Percentiles rank a stretch among this genome's conserved stretches.
Evolutionary conservation across 1,140 invertebrate species (phyloP).

Genomic region (Kradibia gibbosae): DNA sequence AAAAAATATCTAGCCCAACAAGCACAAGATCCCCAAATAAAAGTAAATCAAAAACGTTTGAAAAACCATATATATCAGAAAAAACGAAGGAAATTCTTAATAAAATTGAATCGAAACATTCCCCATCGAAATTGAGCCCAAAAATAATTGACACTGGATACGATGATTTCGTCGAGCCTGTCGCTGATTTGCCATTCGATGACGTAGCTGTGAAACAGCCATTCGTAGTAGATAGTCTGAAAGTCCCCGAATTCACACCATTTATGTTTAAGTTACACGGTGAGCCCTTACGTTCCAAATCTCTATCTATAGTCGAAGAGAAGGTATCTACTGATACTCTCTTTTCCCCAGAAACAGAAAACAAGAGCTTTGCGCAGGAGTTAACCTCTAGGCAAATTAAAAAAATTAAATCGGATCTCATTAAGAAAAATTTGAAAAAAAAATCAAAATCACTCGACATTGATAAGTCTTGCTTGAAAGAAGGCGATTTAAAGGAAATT

Average conservation of each 20-base stretch:
- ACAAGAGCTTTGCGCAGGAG: slow-evolving; percentile 68
- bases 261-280: slow-evolving; percentile 68
- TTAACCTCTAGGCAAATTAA: slow-evolving; percentile 67
- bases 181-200: slow-evolving; percentile 70
- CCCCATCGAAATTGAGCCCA: slow-evolving; percentile 62
- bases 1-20: slow-evolving; percentile 21
- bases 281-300: slow-evolving; percentile 68
- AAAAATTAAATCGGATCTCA: slow-evolving; percentile 61
- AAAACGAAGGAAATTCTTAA: slow-evolving; percentile 70
- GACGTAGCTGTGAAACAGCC: slow-evolving; percentile 69
- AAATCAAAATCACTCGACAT: slow-evolving; percentile 71
- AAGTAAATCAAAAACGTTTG: slow-evolving; percentile 56
- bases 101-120: slow-evolving; percentile 68
- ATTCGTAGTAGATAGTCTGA: slow-evolving; percentile 69
- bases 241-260: slow-evolving; percentile 70
- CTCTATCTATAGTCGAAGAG: slow-evolving; percentile 69
- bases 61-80: slow-evolving; percentile 70
- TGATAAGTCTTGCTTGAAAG: slow-evolving; percentile 69
- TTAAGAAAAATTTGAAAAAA: slow-evolving; percentile 70
- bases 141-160: slow-evolving; percentile 70
- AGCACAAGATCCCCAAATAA: slow-evolving; percentile 56
- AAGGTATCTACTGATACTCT: slow-evolving; percentile 71
- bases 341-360: slow-evolving; percentile 68
- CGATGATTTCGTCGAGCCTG: slow-evolving; percentile 71
- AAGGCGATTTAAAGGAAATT: slow-evolving; percentile 64